These are phyloP conservation scores for Tenrec ecaudatus DNA, from an alignment of 2,113 vertebrate genomes.

Conservation along the genomic window DNA sequence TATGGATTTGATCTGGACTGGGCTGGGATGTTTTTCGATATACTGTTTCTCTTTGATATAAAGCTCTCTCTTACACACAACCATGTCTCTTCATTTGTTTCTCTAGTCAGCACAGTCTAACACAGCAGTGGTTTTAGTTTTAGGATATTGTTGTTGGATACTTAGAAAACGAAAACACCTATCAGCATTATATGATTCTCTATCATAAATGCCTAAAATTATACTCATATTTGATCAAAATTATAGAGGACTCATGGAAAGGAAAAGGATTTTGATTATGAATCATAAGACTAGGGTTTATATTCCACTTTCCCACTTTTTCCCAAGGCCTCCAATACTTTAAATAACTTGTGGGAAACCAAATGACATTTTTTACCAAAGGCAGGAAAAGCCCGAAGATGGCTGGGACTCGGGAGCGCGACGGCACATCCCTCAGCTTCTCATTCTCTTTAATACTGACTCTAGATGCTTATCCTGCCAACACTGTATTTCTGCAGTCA, in stretches of 20 bases:
- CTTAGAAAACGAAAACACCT: slow-evolving; percentile 12
- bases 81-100: too few relatives aligned
- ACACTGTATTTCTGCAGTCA: slow-evolving; percentile 2
- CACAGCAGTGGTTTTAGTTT: neutral
- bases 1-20: too few relatives aligned
- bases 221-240: neutral
- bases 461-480: neutral
- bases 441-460: slow-evolving; percentile 22
- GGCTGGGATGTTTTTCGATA: too few relatives aligned
- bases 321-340: slow-evolving; percentile 4
- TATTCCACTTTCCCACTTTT: neutral
- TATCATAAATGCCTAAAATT: neutral
- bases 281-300: neutral
- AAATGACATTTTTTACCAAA: neutral
- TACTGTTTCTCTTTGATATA: too few relatives aligned
- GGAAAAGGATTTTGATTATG: neutral
- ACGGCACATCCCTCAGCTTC: neutral
- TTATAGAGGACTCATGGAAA: neutral
- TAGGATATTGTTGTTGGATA: neutral
- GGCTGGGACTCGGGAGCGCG: neutral
- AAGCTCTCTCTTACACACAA: too few relatives aligned
- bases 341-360: slow-evolving; percentile 33
- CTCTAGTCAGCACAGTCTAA: too few relatives aligned
- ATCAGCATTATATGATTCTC: neutral
- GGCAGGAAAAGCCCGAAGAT: neutral